phyloP scores from a whole-genome alignment of 2,888 invertebrate species.

The Laspeyria flexula region DNA sequence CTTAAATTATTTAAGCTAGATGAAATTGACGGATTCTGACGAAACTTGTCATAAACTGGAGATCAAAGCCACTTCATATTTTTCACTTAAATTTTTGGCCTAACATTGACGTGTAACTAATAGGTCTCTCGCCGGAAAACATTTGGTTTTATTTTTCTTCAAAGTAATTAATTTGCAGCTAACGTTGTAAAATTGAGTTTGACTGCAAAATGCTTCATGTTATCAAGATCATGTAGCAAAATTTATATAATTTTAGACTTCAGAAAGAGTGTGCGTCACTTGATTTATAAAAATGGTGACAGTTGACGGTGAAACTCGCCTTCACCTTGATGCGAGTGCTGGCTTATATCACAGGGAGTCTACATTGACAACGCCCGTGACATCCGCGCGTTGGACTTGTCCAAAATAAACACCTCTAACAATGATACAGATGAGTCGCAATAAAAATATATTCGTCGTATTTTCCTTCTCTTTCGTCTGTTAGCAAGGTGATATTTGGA shows the following conservation, averaged over 20 bases:
- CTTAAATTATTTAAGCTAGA: constrained; percentile 18
- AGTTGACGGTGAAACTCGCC: constrained; percentile 70
- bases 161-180: constrained; percentile 31
- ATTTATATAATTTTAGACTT: constrained; percentile 42
- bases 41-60: constrained; percentile 35
- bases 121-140: constrained; percentile 18
- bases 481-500: constrained; percentile 44
- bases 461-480: constrained; percentile 46
- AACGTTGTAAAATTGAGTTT: constrained; percentile 26
- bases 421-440: constrained; percentile 65
- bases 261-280: constrained; percentile 56
- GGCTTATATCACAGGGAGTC: constrained; percentile 71
- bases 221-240: constrained; percentile 19
- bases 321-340: constrained; percentile 79
- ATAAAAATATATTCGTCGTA: constrained; percentile 65
- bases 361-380: constrained; percentile 78
- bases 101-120: constrained; percentile 26
- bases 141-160: constrained; percentile 20
- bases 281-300: constrained; percentile 72
- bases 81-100: constrained; percentile 25
- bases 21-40: constrained; percentile 7
- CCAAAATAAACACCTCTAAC: constrained; percentile 76
- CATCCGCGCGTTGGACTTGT: constrained; percentile 62
- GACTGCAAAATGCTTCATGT: constrained; percentile 26
- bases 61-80: constrained; percentile 38